These are phyloP conservation scores for Semicossyphus pulcher DNA, from an alignment of 2,113 vertebrate species.

Conservation along the genomic window DNA sequence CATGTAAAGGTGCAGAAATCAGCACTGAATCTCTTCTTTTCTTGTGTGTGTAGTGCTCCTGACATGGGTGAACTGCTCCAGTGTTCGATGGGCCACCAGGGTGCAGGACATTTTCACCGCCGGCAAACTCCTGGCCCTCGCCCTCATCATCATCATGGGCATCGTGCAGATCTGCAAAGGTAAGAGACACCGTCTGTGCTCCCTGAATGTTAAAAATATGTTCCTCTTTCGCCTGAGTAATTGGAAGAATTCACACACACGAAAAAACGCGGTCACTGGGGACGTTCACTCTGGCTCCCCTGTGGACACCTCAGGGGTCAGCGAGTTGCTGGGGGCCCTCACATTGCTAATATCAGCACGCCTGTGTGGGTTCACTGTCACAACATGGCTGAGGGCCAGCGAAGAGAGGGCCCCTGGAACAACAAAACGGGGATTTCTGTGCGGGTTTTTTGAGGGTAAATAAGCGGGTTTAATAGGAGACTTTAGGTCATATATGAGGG, in stretches of 20 bases:
- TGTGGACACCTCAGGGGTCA: constrained; percentile 30
- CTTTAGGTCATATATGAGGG: constrained; percentile 2
- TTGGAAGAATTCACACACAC: background rate
- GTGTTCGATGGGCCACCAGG: constrained; percentile 92
- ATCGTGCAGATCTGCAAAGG: constrained; percentile 94
- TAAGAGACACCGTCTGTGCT: constrained; percentile 56
- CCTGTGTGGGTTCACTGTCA: constrained; percentile 62
- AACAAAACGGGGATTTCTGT: constrained; percentile 43
- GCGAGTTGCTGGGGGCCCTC: constrained; percentile 51
- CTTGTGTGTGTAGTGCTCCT: constrained; percentile 78
- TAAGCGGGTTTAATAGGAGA: constrained; percentile 31
- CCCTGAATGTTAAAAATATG: constrained; percentile 5
- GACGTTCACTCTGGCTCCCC: constrained; percentile 2
- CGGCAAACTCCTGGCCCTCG: constrained; percentile 91
- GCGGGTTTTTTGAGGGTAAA: constrained; percentile 26
- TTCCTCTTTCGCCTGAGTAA: too few species aligned
- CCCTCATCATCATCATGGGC: constrained; percentile 93
- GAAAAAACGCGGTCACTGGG: constrained; percentile 34
- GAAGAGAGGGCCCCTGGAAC: constrained; percentile 38
- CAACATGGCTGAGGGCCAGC: constrained; percentile 61
- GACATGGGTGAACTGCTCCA: constrained; percentile 93
- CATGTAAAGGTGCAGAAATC: background rate
- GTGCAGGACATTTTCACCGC: constrained; percentile 95
- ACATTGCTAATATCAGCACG: constrained; percentile 58
- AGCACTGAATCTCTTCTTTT: background rate